These are phyloP conservation scores for Cyprinodon tularosa DNA, from an alignment of 2,113 vertebrate species.

Conservation along the genomic window DNA sequence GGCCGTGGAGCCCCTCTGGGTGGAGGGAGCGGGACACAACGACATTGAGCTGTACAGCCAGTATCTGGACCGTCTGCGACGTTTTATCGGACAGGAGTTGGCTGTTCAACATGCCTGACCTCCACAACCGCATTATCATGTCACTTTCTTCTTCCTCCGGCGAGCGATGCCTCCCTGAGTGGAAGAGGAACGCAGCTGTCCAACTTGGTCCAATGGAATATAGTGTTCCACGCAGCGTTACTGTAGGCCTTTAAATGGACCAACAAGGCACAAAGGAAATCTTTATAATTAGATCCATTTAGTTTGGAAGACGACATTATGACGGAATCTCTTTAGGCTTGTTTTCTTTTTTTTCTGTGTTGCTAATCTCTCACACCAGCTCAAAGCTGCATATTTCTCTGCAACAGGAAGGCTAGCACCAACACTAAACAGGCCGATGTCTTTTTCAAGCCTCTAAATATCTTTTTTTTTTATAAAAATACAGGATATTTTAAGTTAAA, in stretches of 20 bases:
- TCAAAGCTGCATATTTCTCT: conserved; percentile 28
- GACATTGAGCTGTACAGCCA: conserved; percentile 98
- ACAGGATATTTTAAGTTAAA: conserved; percentile 2
- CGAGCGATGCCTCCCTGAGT: conserved; percentile 13
- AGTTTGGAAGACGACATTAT: conserved; percentile 13
- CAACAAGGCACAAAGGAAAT: background rate
- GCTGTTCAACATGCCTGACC: conserved; percentile 75
- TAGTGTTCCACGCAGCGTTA: background rate
- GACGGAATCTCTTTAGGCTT: conserved; percentile 8
- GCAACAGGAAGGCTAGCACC: conserved; percentile 26
- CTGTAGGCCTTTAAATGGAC: conserved; percentile 9
- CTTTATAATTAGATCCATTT: conserved; percentile 12
- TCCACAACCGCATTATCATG: background rate
- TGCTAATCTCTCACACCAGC: conserved; percentile 32
- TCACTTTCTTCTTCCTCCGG: conserved; percentile 3
- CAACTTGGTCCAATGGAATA: background rate
- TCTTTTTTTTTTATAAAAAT: background rate
- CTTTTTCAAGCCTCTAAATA: conserved; percentile 1
- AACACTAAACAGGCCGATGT: conserved; percentile 25
- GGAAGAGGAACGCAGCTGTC: conserved; percentile 13
- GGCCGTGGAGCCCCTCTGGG: conserved; percentile 97
- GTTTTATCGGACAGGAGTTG: conserved; percentile 95
- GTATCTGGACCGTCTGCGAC: conserved; percentile 95
- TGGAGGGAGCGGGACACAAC: conserved; percentile 96
- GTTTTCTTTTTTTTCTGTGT: conserved; percentile 19